Evolutionary conservation across 2,113 vertebrate genomes (phyloP).

Genomic region (Macrotus californicus): DNA sequence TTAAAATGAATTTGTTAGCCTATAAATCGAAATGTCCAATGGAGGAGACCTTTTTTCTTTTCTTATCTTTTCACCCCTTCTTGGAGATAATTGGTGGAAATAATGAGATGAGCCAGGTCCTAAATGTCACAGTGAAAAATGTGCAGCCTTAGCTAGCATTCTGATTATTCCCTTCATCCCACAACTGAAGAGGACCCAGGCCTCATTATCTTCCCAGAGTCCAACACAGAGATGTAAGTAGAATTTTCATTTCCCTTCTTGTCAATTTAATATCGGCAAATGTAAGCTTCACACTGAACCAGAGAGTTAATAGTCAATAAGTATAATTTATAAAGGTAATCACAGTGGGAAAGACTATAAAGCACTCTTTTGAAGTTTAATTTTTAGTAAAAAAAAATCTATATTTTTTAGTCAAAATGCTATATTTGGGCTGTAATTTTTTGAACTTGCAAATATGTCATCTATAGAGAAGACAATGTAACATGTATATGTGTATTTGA

Average conservation of each 20-base stretch:
- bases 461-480: neutral
- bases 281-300: neutral
- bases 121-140: conserved; percentile 47
- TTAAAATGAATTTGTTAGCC: neutral
- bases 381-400: conserved; percentile 1
- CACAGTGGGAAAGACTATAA: neutral
- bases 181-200: neutral
- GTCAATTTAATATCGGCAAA: conserved; percentile 37
- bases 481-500: neutral
- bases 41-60: neutral
- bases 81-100: neutral
- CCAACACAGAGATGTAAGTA: neutral
- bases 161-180: neutral
- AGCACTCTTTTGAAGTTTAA: neutral
- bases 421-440: neutral
- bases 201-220: neutral
- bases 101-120: conserved; percentile 30
- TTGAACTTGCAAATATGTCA: neutral
- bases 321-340: conserved; percentile 6
- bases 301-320: conserved; percentile 7
- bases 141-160: neutral
- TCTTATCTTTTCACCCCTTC: conserved; percentile 15
- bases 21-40: conserved; percentile 11
- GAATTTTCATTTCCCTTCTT: conserved; percentile 11
- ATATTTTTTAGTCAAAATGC: neutral